Base-by-base conservation (phyloP, 2,888 invertebrate species). In the Microdon myrmicae region DNA sequence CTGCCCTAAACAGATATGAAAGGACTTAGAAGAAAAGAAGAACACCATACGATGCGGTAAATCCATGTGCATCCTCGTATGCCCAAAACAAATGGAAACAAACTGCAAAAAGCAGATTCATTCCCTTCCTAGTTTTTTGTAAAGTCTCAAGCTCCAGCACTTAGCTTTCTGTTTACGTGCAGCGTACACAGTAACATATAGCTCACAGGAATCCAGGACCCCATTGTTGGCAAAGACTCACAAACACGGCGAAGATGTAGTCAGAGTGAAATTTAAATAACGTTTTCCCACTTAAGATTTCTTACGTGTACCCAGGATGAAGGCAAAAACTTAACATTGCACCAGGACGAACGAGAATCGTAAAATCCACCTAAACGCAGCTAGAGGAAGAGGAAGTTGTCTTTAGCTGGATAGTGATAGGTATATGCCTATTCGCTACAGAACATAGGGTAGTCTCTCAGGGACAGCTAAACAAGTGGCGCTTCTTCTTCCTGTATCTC, bases 241-340 rank as follows among this genome's bases (percentile, higher is more conserved):
- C 10, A 32, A 23, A 22, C 9, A 5, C 20, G 6, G 26, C 28
- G 31, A 25, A 29, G 25, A 32, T n/a, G n/a, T 22, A 10, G 20
- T 12, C 19, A 37, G n/a, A 10, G 20, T 37, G 35, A 43, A 41
- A 28, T 37, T 47, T 35, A 41, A 58, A 58, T 47, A 51, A 51
- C 47, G 58, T 58, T 58, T 58, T 34, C 25, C 53, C 43, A 43
- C 43, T 64, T 28, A 58, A 43, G 47, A 64, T 64, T 58, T 47
- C 64, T 61, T 45, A 45, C 58, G 58, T 64, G 58, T 23, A n/a
- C n/a, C 45, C 45, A 16, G 49, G 16, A 58, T 51, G 58, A 64
- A 47, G 58, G 58, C 58, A 64, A 58, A 47, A 45, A 47, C 58
- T 64, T 64, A 58, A 64, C 64, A 64, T 64, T 64, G 64, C 51